Base-by-base conservation (phyloP, 1,140 invertebrate species). In the Psilanteris sp. region DNA sequence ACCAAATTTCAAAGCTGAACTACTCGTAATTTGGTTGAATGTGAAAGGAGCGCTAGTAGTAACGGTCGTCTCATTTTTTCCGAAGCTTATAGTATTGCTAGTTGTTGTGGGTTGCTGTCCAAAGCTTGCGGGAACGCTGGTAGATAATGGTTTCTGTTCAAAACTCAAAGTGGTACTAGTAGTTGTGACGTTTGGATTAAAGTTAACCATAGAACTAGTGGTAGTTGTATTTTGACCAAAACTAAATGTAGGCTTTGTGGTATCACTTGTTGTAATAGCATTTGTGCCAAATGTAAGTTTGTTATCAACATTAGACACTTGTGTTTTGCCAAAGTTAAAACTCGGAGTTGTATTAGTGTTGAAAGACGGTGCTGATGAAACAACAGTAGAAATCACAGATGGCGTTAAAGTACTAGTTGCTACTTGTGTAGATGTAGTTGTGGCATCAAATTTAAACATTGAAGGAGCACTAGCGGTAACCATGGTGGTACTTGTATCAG, bases 271-370 rank as follows among this genome's bases (percentile, higher is more conserved):
- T 0, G 20, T 5, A 4, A 10, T 54, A 2, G 48, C 4, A 24
- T 32, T 26, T 10, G 13, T 4, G 4, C 48, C 22, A 32, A 54
- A 54, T n/a, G 0, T 54, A 2, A 54, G 3, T 10, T 54, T 54
- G 34, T 10, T 54, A 10, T 26, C 34, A 26, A 29, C 3, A 50
- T 52, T 52, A 3, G 20, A 39, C 8, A n/a, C 2, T 22, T 8
- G 9, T n/a, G 44, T 41, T 14, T 57, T 41, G n/a, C 52, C 37
- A 9, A 57, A 20, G 37, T 16, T 57, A 22, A 57, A 67, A 3
- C 32, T 54, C 5, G 54, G 11, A 6, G 10, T 26, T 14, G 20
- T 16, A 10, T 37, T 13, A 20, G 20, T 36, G 2, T 13, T 9
- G 6, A 48, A 16, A 24, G 59, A 20, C 14, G 31, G n/a, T 7